A percentile compares a stretch with the other conserved stretches of the same genome.
These are phyloP conservation scores for Luffia ferchaultella DNA, from an alignment of 2,888 invertebrate genomes.

Conservation along the genomic window DNA sequence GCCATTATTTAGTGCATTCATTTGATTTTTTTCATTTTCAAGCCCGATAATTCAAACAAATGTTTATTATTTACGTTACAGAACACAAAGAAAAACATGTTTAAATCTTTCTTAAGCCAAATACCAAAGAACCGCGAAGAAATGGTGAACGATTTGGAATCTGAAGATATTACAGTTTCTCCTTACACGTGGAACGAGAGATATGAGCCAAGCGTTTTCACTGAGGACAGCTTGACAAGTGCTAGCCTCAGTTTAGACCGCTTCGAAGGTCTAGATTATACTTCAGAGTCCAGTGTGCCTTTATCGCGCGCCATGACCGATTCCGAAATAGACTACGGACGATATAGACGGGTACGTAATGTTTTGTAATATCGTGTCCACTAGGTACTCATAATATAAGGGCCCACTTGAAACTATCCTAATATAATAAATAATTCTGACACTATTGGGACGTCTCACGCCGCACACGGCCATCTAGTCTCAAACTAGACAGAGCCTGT, in stretches of 20 bases:
- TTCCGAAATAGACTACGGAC: slow-evolving; percentile 47
- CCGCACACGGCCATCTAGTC: too few species aligned
- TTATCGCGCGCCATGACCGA: slow-evolving; percentile 52
- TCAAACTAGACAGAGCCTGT: too few species aligned
- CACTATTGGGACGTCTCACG: too few species aligned
- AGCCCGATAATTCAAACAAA: too few species aligned
- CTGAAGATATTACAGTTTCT: slow-evolving; percentile 29
- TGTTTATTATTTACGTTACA: too few species aligned
- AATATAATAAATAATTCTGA: too few species aligned
- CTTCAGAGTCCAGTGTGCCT: slow-evolving; percentile 38
- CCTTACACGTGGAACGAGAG: slow-evolving; percentile 36
- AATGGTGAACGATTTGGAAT: slow-evolving; percentile 42
- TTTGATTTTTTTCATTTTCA: too few species aligned
- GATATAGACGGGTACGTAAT: slow-evolving; percentile 35
- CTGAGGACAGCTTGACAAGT: slow-evolving; percentile 23
- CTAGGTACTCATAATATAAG: too few species aligned
- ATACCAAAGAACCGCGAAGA: slow-evolving; percentile 40
- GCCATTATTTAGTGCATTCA: too few species aligned
- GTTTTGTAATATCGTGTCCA: too few species aligned
- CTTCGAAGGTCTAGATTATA: slow-evolving; percentile 23
- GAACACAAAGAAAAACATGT: too few species aligned
- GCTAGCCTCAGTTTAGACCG: slow-evolving; percentile 20
- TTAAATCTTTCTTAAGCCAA: slow-evolving; percentile 30
- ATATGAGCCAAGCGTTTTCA: slow-evolving; percentile 22
- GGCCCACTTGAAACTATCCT: too few species aligned